Evolutionary conservation across 2,797 vertebrate genomes (phyloP).

Genomic region (Malurus leucopterus): DNA sequence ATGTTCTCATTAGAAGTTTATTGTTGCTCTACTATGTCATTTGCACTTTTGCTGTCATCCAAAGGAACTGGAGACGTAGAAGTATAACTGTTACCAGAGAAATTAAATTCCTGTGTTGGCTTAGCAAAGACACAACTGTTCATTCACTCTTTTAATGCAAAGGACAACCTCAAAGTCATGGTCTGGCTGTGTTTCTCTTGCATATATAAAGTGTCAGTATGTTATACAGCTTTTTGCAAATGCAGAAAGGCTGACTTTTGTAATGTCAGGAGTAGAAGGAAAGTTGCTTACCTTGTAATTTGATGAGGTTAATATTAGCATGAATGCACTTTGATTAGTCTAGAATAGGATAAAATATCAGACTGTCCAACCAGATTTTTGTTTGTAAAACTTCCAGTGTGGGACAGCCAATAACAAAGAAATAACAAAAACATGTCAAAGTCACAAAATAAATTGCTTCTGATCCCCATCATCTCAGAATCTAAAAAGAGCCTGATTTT

Average conservation of each 20-base stretch:
- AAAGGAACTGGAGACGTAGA: neutral
- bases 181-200: conserved; percentile 21
- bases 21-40: neutral
- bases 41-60: conserved; percentile 8
- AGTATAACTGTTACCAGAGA: neutral
- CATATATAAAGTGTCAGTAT: conserved; percentile 15
- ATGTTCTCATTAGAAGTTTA: conserved; percentile 1
- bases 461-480: neutral
- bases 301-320: conserved; percentile 36
- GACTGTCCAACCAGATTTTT: neutral
- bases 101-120: conserved; percentile 1
- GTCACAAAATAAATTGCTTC: conserved; percentile 6
- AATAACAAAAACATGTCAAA: conserved; percentile 16
- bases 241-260: neutral
- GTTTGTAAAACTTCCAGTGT: neutral
- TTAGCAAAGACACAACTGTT: conserved; percentile 36
- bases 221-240: conserved; percentile 10
- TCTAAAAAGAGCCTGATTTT: neutral
- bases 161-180: conserved; percentile 42
- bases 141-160: conserved; percentile 25
- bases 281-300: conserved; percentile 54
- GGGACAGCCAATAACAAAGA: neutral
- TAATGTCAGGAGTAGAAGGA: conserved; percentile 8
- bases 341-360: conserved; percentile 16
- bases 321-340: conserved; percentile 36